Base-by-base conservation (phyloP, 1,140 invertebrate genomes). In the Adoxophyes honmai region DNA sequence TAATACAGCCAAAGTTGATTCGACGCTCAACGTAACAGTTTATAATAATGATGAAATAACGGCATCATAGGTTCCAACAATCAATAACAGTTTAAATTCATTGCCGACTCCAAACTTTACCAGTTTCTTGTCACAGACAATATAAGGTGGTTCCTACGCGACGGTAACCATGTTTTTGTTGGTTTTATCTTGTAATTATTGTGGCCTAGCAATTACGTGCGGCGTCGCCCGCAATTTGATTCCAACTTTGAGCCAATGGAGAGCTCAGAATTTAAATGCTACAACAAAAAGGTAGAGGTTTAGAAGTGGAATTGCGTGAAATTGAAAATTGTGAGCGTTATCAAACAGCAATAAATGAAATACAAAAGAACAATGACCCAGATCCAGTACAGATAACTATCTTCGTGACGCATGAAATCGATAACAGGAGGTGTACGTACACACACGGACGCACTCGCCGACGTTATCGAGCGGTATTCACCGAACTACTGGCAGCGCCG, bases 311-410 rank as follows among this genome's bases (percentile, higher is more conserved):
- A 48, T 21, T 48, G 42, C 21, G 42, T 10, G 42, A 48, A 33
- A 11, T 21, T 48, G 11, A 13, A 48, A 28, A 28, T 21, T 5
- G 18, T 21, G 59, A 73, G 64, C 57, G 64, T 68, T 69, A 72
- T 72, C 70, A 72, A 66, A 64, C 56, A 54, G 66, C 57, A 70
- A 71, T 59, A 68, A 44, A 72, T 69, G 66, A 77, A 81, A 76
- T 75, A 82, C 73, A 77, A 87, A 82, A 82, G 81, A 88, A 86
- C 81, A 88, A 88, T 86, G 85, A 88, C 85, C 82, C 77, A 88
- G 81, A 86, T 88, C 76, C 70, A 73, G 60, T 65, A 71, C 75
- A 81, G 85, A 88, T 88, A 88, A 88, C 74, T 73, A 88, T 86
- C 78, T 80, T 75, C 71, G 78, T 85, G 81, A 88, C 82, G 77